Conservation (phyloP, 2,888 invertebrate species). For the Torymus auratus region DNA sequence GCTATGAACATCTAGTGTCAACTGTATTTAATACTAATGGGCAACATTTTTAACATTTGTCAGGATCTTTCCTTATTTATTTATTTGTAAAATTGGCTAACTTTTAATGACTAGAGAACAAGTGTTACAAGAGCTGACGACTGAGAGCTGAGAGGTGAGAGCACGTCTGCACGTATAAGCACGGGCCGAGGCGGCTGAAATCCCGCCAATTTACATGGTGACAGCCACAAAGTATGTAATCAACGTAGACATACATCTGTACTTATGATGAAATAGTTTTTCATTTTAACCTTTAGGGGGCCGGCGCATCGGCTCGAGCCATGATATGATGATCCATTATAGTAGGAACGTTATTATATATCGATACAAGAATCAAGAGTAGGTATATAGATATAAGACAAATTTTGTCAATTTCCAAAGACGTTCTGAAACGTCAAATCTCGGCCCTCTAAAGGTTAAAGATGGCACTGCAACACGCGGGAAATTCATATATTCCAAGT, state of each 20-base stretch:
- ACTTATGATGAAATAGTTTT: background rate
- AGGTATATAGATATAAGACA: too few species aligned
- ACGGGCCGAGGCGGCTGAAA: too few species aligned
- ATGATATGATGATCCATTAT: too few species aligned
- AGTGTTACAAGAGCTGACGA: background rate
- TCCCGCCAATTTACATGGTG: slow-evolving; percentile 34
- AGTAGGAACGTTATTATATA: too few species aligned
- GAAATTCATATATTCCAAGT: background rate
- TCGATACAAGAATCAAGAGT: too few species aligned
- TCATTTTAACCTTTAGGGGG: too few species aligned
- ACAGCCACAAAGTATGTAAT: too few species aligned
- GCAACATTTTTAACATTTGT: background rate
- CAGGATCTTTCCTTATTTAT: background rate
- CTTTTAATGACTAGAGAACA: background rate
- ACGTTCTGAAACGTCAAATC: too few species aligned
- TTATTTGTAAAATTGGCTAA: background rate
- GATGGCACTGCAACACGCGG: background rate
- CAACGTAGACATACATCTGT: too few species aligned
- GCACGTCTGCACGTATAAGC: background rate
- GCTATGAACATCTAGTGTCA: background rate
- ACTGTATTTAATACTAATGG: background rate
- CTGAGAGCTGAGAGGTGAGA: background rate
- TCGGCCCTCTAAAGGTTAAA: background rate
- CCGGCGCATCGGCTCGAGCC: too few species aligned
- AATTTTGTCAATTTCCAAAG: too few species aligned